Evolutionary conservation across 2,888 invertebrate genomes (phyloP).

Genomic region (Drosophila neutralis): DNA sequence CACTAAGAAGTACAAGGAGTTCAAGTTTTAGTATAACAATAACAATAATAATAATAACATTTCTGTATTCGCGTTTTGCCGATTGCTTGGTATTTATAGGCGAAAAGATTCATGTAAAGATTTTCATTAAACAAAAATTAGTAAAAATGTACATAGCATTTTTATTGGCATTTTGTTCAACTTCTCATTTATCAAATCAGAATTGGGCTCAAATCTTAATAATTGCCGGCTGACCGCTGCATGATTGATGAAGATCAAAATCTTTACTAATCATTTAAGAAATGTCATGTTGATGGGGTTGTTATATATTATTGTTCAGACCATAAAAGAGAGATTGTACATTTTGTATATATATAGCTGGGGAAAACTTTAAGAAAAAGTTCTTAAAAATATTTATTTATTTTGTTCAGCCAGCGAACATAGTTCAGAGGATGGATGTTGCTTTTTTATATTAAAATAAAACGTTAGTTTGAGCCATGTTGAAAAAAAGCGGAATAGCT

Average conservation of each 20-base stretch:
- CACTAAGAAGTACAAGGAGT: conserved; percentile 98
- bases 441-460: conserved; percentile 7
- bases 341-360: not conserved
- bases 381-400: not conserved
- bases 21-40: conserved; percentile 91
- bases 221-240: not conserved
- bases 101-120: conserved; percentile 26
- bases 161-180: conserved; percentile 16
- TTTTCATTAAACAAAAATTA: conserved; percentile 45
- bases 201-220: not conserved
- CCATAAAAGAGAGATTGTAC: not conserved
- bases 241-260: not conserved
- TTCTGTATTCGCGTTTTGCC: conserved; percentile 15
- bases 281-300: not conserved
- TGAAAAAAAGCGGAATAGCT: not conserved
- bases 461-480: conserved; percentile 4
- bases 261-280: not conserved
- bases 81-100: conserved; percentile 9
- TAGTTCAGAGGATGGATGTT: not conserved
- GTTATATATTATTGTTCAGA: not conserved
- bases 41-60: conserved; percentile 1
- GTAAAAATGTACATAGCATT: conserved; percentile 19
- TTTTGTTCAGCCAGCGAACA: conserved; percentile 26
- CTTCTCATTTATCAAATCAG: not conserved
- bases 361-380: not conserved